Base-by-base conservation (phyloP, 2,797 vertebrate species). In the Neoniphon sammara region DNA sequence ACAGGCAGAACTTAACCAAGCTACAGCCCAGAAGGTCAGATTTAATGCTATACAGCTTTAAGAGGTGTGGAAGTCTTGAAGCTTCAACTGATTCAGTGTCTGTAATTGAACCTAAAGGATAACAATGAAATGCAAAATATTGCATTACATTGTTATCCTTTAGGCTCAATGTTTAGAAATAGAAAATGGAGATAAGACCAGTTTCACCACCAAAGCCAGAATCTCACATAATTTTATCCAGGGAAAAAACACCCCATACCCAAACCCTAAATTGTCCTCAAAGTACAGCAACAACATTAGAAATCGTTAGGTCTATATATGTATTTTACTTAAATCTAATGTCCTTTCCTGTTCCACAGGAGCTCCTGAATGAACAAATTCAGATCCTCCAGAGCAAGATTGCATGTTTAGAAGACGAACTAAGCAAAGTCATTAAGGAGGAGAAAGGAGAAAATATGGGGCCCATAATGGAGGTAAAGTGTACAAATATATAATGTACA, bases 341-440 rank as follows among this genome's bases (percentile, higher is more conserved):
- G 0, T 5, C 39, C 1, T 11, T 58, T 1, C 1, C 54, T 69
- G 15, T 70, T 81, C 60, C 21, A 44, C 78, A 99, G 98, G 97
- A 97, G 87, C 90, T 91, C 65, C 90, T 95, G 15, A 89, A 92
- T 56, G 98, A 99, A 89, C 95, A 95, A 87, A 90, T 95, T 0
- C 94, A 96, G 91, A 98, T 99, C 62, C 94, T 98, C 0, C 94
- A 95, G 74, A 96, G 96, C 49, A 99, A 98, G 85, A 93, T 98
- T 36, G 95, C 95, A 2, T 90, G 95, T 85, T 89, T 98, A 73
- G 95, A 98, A 68, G 97, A 98, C 4, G 94, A 96, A 68, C 68
- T 98, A 62, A 81, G 83, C 17, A 94, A 65, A 66, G 87, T 93
- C 27, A 86, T 92, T 0, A 62, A 75, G n/a, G 92, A 92, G 57